Evolutionary conservation across 2,888 invertebrate species (phyloP), one percentile per base, ranked within the genome.

Genomic region (Folsomia manolachei): DNA sequence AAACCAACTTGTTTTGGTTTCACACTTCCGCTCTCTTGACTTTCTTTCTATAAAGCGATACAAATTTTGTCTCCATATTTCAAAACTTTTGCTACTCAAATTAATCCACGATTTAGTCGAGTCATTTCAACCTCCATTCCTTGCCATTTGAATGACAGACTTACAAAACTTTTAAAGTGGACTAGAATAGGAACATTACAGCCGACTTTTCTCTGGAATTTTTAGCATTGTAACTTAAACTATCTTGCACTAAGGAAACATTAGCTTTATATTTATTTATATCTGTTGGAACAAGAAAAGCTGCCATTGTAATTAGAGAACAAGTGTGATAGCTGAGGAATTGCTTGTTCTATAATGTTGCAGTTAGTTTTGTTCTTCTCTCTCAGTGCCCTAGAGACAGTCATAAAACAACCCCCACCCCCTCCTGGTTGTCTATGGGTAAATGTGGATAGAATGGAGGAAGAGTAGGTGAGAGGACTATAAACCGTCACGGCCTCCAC

Each of bases 1-100:
- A 67, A 19, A 56, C 53, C 67, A 56, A 67, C 56, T 67, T 67
- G 67, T 67, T 67, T 67, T 23, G 67, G 27, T 24, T 67, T 67
- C 52, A n/a, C 39, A 67, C 67, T 67, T 67, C 67, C 67, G 67
- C 27, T 67, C 67, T 23, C 11, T 62, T 7, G 7, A 56, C 21
- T 56, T 56, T 21, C n/a, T n/a, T 56, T 21, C 14, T 39, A 39
- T 14, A 39, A 39, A 39, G 39, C n/a, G n/a, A n/a, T n/a, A n/a
- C n/a, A n/a, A n/a, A n/a, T n/a, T n/a, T n/a, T n/a, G n/a, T n/a
- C n/a, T n/a, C n/a, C n/a, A n/a, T n/a, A n/a, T n/a, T n/a, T n/a
- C n/a, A n/a, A n/a, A n/a, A n/a, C n/a, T n/a, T n/a, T 39, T 39
- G 39, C 39, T 14, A 39, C 39, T 39, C 4, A 39, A 39, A 39